Evolutionary conservation across 2,888 invertebrate species (phyloP).

Genomic region (Noctua janthe): DNA sequence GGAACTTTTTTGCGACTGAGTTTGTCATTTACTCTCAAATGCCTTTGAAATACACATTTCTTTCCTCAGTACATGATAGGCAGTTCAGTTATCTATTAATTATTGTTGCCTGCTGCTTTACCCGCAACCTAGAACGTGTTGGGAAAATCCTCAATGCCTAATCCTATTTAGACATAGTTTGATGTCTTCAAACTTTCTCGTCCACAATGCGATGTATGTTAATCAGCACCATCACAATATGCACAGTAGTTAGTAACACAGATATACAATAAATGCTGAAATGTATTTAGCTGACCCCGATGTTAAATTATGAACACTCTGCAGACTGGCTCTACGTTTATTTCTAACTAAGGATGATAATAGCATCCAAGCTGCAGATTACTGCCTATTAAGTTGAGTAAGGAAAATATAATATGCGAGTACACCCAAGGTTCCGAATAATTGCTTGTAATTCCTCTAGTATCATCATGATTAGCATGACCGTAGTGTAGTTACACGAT

Average conservation of each 20-base stretch:
- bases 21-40: neutral
- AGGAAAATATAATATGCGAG: constrained; percentile 35
- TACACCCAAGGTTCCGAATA: constrained; percentile 56
- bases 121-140: constrained; percentile 33
- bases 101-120: constrained; percentile 48
- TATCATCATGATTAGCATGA: constrained; percentile 58
- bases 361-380: constrained; percentile 21
- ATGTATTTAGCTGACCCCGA: constrained; percentile 33
- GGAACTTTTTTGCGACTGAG: neutral
- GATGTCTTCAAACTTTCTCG: constrained; percentile 27
- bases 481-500: constrained; percentile 28
- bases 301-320: constrained; percentile 53
- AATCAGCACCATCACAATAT: constrained; percentile 51
- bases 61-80: neutral
- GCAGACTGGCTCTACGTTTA: constrained; percentile 30
- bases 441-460: constrained; percentile 58
- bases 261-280: constrained; percentile 19
- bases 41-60: neutral
- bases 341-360: constrained; percentile 23
- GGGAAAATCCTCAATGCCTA: constrained; percentile 34
- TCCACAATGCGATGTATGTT: constrained; percentile 35
- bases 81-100: constrained; percentile 14
- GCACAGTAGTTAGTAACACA: constrained; percentile 59
- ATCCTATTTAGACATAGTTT: constrained; percentile 42
- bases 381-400: constrained; percentile 23